These are phyloP conservation scores for Dreissena polymorpha DNA, from an alignment of 1,140 invertebrate genomes.

Conservation along the genomic window DNA sequence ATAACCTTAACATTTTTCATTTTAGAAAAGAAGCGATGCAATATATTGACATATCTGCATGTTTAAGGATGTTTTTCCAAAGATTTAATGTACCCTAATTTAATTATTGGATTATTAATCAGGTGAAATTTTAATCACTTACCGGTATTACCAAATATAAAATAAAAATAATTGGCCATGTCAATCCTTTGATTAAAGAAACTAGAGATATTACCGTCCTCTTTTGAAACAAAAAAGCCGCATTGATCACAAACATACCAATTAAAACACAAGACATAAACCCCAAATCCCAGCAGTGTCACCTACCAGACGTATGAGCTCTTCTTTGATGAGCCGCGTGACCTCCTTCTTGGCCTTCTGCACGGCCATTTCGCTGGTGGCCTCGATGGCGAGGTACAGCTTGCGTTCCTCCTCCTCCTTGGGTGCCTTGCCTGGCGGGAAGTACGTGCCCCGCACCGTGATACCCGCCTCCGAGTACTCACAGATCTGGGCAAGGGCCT, in stretches of 20 bases:
- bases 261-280: neutral
- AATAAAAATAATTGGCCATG: neutral
- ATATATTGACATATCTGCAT: no score
- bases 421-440: conserved; percentile 81
- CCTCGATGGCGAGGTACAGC: conserved; percentile 99
- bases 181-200: neutral
- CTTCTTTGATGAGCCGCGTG: conserved; percentile 98
- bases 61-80: no score
- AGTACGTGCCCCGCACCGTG: conserved; percentile 98
- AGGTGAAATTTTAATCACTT: no score
- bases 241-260: neutral
- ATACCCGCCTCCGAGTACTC: conserved; percentile 99
- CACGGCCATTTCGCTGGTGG: conserved; percentile 97
- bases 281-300: neutral
- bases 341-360: conserved; percentile 99
- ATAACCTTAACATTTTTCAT: no score
- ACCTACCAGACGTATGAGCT: conserved; percentile 95
- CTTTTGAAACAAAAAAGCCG: neutral
- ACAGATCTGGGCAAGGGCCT: conserved; percentile 98
- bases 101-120: neutral
- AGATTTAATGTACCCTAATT: no score
- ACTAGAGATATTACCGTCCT: neutral
- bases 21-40: no score
- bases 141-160: neutral
- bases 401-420: conserved; percentile 99